Percentiles rank a stretch among this genome's conserved stretches.
phyloP scores from a whole-genome alignment of 2,888 invertebrate genomes.

The Troglohyphantes excavatus region DNA sequence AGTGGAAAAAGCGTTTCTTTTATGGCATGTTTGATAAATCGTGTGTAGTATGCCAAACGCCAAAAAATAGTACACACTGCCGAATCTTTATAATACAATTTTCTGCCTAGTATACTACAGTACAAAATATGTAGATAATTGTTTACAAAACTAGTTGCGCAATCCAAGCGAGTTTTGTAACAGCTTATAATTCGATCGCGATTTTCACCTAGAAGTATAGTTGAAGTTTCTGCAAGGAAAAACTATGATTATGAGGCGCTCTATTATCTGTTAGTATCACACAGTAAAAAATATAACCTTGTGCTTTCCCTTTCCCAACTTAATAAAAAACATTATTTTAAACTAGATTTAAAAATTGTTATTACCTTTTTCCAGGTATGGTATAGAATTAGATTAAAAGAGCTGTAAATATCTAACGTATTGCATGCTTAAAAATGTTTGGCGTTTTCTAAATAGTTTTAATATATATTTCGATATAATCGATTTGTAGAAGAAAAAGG shows the following conservation, averaged over 20 bases:
- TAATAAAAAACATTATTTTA: too few species aligned
- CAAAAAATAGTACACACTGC: conserved; percentile 68
- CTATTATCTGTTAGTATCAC: conserved; percentile 45
- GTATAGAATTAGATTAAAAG: too few species aligned
- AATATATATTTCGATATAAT: too few species aligned
- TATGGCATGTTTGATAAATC: conserved; percentile 55
- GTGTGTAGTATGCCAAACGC: conserved; percentile 57
- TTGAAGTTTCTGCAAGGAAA: conserved; percentile 50
- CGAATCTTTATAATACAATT: conserved; percentile 71
- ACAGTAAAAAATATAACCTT: conserved; percentile 46
- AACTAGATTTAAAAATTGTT: too few species aligned
- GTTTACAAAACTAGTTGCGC: conserved; percentile 77
- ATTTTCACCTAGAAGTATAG: conserved; percentile 55
- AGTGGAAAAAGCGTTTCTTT: conserved; percentile 43
- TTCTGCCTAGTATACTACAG: conserved; percentile 70
- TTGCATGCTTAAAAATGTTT: too few species aligned
- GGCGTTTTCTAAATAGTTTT: too few species aligned
- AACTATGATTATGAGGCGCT: conserved; percentile 58
- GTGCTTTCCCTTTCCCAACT: not conserved
- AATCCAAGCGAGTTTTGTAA: conserved; percentile 68
- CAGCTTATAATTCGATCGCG: conserved; percentile 63
- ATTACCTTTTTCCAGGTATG: too few species aligned
- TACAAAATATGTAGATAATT: conserved; percentile 76
- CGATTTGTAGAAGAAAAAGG: too few species aligned
- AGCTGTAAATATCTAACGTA: too few species aligned